Percentiles rank a stretch among this genome's conserved stretches.
These are phyloP conservation scores for Onychorhynchus coronatus DNA, from an alignment of 2,113 vertebrate species.

Conservation along the genomic window DNA sequence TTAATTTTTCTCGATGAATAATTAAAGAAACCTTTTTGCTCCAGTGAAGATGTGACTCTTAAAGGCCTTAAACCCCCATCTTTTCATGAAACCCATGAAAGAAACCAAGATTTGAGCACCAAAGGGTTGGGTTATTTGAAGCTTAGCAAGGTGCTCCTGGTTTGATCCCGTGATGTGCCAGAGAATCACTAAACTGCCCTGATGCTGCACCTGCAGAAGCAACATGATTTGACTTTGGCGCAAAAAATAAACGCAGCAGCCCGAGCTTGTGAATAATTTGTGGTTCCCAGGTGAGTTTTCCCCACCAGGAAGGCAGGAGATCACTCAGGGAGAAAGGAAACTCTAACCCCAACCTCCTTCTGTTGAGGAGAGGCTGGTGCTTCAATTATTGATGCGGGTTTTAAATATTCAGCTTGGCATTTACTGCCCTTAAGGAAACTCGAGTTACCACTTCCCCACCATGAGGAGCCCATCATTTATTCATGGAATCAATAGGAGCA, in stretches of 20 bases:
- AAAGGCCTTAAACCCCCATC: background rate
- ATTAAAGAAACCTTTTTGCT: background rate
- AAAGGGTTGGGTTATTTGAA: background rate
- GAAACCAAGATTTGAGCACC: background rate
- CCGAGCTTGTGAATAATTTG: background rate
- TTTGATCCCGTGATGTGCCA: background rate
- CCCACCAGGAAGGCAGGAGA: background rate
- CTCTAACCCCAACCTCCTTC: background rate
- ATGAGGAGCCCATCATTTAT: background rate
- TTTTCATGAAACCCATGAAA: background rate
- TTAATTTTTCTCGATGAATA: background rate
- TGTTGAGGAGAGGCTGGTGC: background rate
- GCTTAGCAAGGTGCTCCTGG: background rate
- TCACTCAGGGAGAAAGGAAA: background rate
- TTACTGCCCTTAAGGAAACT: conserved; percentile 7
- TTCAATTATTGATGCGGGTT: conserved; percentile 37
- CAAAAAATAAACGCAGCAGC: background rate
- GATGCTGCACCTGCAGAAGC: background rate
- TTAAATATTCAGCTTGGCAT: conserved; percentile 37
- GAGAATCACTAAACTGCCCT: background rate
- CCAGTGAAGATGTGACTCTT: background rate
- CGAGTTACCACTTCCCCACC: background rate
- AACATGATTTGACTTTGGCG: background rate
- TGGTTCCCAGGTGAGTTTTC: background rate
- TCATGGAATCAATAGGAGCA: conserved; percentile 25